A percentile compares a stretch with the other conserved stretches of the same genome.
These are phyloP conservation scores for Dioctria linearis DNA, from an alignment of 2,888 invertebrate species.

Conservation along the genomic window DNA sequence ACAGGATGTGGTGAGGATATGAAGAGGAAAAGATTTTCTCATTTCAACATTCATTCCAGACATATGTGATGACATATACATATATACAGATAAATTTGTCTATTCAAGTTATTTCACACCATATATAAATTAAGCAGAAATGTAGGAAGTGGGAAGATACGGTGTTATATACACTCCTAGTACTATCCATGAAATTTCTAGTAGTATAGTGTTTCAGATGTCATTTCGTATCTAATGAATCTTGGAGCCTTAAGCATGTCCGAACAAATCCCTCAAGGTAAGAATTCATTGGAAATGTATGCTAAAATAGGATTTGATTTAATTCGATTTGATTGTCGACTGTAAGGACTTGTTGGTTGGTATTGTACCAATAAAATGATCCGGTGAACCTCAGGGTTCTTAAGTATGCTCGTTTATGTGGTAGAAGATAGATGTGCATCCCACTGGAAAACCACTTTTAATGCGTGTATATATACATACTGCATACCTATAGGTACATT, in stretches of 20 bases:
- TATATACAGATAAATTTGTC: not conserved
- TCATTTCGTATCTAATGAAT: not conserved
- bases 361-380: not conserved
- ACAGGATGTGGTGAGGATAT: too few species aligned
- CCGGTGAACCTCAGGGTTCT: not conserved
- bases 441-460: not conserved
- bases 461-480: not conserved
- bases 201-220: not conserved
- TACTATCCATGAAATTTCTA: not conserved
- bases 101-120: not conserved
- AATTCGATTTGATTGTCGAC: not conserved
- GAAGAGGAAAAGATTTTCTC: constrained; percentile 26
- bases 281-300: not conserved
- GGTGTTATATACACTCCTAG: not conserved
- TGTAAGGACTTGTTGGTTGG: not conserved
- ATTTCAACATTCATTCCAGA: constrained; percentile 26
- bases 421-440: not conserved
- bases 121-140: not conserved
- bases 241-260: not conserved
- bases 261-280: not conserved
- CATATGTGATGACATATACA: not conserved
- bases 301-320: not conserved
- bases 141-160: not conserved
- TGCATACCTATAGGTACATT: not conserved
- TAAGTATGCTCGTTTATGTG: not conserved